Evolutionary conservation across 1,140 invertebrate species (phyloP), one percentile per base, ranked within the genome.

Genomic region (Pollicipes pollicipes): DNA sequence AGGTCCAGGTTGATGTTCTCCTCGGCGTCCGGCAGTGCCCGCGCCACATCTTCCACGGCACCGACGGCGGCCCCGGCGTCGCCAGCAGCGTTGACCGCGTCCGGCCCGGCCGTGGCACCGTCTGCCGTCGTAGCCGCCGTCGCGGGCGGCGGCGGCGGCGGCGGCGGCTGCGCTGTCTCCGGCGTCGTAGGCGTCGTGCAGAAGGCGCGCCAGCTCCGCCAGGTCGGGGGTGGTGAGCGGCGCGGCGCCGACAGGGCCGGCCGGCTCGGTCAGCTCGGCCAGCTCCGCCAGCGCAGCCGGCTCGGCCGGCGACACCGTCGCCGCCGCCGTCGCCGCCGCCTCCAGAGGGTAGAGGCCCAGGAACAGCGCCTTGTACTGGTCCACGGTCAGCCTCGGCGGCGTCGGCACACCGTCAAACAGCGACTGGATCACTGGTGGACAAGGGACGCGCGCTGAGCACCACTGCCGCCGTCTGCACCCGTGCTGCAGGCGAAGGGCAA

Each of bases 171-270:
- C 13, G 45, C 45, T 21, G 45, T 58, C 45, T 3, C 13, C 24
- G 45, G 45, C 45, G 45, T 58, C 45, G 45, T 58, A 58, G 45
- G 45, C 45, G 45, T 58, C 45, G 45, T 58, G 45, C 45, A 58
- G 45, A 10, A 58, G 45, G 45, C 45, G 13, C 13, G 45, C 45
- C 45, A 58, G 45, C 45, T 58, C 45, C 6, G 45, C 45, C 21
- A 58, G 45, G 2, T 58, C 10, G n/a, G n/a, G n/a, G n/a, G n/a
- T n/a, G n/a, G n/a, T n/a, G n/a, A n/a, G n/a, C n/a, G n/a, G n/a
- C n/a, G n/a, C n/a, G n/a, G n/a, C n/a, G n/a, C n/a, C n/a, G n/a
- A n/a, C n/a, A n/a, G n/a, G n/a, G n/a, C n/a, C n/a, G n/a, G n/a
- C n/a, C n/a, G n/a, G n/a, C n/a, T n/a, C n/a, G n/a, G n/a, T n/a